These are phyloP conservation scores for Opisthocomus hoazin DNA, from an alignment of 2,113 vertebrate species.

Conservation along the genomic window DNA sequence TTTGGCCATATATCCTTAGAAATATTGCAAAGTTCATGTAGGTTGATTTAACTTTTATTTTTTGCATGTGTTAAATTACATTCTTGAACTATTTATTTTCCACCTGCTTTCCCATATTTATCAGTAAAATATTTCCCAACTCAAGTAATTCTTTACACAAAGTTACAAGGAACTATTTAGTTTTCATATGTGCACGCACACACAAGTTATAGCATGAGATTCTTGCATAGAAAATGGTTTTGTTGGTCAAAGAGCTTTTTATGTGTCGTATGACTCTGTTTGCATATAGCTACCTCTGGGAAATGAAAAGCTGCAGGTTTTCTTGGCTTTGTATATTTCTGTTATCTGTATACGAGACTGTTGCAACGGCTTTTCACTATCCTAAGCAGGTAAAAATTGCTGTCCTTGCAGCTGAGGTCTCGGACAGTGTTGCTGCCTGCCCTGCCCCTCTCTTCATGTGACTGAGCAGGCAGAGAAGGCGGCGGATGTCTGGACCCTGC, in stretches of 20 bases:
- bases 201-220: not conserved
- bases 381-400: not conserved
- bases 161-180: not conserved
- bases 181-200: not conserved
- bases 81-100: not conserved
- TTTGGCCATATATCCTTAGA: not conserved
- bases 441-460: not conserved
- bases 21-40: not conserved
- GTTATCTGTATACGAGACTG: rapidly evolving
- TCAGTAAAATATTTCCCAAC: not conserved
- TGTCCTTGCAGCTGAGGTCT: not conserved
- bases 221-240: not conserved
- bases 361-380: not conserved
- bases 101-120: not conserved
- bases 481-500: not conserved
- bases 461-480: not conserved
- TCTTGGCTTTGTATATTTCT: not conserved
- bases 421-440: not conserved
- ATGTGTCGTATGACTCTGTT: not conserved
- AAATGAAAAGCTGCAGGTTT: not conserved
- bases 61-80: not conserved
- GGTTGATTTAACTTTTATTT: not conserved
- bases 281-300: not conserved
- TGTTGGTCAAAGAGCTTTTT: not conserved
- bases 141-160: not conserved